A percentile compares a stretch with the other conserved stretches of the same genome.
phyloP scores from a whole-genome alignment of 1,140 invertebrate species.

The Bombus confusus region DNA sequence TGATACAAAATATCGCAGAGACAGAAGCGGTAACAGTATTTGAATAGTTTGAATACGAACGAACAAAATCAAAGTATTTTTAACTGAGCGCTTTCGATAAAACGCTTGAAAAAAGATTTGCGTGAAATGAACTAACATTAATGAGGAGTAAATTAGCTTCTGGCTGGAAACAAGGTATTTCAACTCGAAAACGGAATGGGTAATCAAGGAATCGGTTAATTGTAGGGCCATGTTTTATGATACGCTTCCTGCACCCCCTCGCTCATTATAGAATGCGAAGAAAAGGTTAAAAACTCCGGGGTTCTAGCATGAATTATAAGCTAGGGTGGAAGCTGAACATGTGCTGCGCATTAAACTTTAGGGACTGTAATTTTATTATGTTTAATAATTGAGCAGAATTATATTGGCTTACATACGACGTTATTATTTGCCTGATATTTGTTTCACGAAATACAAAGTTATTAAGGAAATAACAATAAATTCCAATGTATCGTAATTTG shows the following conservation, averaged over 20 bases:
- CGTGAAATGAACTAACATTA: constrained; percentile 44
- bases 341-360: constrained; percentile 63
- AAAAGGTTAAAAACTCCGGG: constrained; percentile 67
- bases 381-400: constrained; percentile 42
- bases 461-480: neutral
- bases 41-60: neutral
- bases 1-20: neutral
- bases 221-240: constrained; percentile 77
- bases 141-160: constrained; percentile 70
- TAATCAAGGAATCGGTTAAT: constrained; percentile 80
- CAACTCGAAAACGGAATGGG: constrained; percentile 70
- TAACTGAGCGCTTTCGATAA: neutral
- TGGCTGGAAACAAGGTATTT: constrained; percentile 54
- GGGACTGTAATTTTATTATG: constrained; percentile 51
- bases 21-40: neutral
- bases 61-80: neutral
- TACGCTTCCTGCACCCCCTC: constrained; percentile 54
- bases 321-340: constrained; percentile 60
- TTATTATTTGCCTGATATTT: neutral
- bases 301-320: constrained; percentile 68
- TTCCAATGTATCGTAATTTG: neutral
- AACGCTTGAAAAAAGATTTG: too few species aligned
- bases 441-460: neutral
- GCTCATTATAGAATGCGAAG: constrained; percentile 53
- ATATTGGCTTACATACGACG: neutral